phyloP scores from a whole-genome alignment of 2,797 vertebrate genomes.

The Sebastes jordani region DNA sequence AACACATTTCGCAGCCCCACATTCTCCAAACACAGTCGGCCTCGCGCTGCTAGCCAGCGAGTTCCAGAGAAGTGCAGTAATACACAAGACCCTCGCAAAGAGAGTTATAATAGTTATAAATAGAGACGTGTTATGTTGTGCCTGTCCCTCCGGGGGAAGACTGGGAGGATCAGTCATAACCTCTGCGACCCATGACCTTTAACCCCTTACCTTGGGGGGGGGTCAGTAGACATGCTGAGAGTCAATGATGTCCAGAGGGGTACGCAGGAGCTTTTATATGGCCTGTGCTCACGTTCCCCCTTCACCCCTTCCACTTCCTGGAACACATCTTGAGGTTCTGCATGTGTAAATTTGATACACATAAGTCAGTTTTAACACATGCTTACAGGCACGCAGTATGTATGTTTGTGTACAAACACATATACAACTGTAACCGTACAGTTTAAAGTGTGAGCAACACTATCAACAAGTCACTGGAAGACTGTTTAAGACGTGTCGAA shows the following conservation, averaged over 20 bases:
- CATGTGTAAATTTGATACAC: constrained; percentile 16
- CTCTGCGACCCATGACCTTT: constrained; percentile 53
- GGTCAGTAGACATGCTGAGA: constrained; percentile 55
- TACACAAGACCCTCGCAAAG: constrained; percentile 11
- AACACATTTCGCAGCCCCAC: constrained; percentile 33
- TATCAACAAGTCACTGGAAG: background rate
- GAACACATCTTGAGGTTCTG: constrained; percentile 38
- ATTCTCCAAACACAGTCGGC: constrained; percentile 33
- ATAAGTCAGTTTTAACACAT: background rate
- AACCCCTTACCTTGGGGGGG: constrained; percentile 43
- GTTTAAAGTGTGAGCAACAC: background rate
- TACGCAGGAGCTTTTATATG: constrained; percentile 41
- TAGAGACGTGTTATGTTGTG: constrained; percentile 48
- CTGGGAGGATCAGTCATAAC: constrained; percentile 54
- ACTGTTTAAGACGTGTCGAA: background rate
- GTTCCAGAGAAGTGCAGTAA: constrained; percentile 30
- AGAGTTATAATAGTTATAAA: constrained; percentile 56
- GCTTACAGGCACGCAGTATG: background rate
- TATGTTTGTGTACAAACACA: background rate
- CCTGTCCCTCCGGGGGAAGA: constrained; percentile 37
- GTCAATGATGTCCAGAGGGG: constrained; percentile 70
- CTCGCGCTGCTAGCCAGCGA: constrained; percentile 1
- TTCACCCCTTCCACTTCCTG: constrained; percentile 42
- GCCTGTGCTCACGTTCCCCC: constrained; percentile 16
- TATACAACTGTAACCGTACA: background rate